These are phyloP conservation scores for Hemiscyllium ocellatum DNA, from an alignment of 2,113 vertebrate genomes.

Conservation along the genomic window DNA sequence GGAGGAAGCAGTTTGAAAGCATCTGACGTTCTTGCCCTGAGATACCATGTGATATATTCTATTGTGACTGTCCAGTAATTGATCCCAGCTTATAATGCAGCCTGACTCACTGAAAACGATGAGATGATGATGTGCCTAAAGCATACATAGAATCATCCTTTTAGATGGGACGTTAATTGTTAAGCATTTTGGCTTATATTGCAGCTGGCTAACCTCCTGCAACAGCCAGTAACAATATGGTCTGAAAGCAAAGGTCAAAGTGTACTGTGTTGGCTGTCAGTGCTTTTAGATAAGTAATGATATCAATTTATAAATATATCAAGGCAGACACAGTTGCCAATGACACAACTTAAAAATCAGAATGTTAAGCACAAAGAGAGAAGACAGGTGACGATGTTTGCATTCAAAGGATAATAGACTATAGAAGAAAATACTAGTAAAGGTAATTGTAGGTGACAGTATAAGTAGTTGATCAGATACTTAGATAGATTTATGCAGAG, in stretches of 20 bases:
- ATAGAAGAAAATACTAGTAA: not conserved
- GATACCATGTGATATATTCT: not conserved
- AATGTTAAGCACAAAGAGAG: not conserved
- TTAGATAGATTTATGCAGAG: not conserved
- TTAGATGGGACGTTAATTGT: conserved; percentile 18
- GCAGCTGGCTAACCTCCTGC: not conserved
- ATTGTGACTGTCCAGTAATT: not conserved
- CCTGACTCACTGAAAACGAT: not conserved
- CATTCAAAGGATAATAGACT: not conserved
- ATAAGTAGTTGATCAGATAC: not conserved
- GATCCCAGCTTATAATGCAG: conserved; percentile 3
- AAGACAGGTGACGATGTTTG: not conserved
- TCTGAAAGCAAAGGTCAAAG: not conserved
- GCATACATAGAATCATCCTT: not conserved
- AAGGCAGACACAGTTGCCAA: not conserved
- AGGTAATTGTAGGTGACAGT: not conserved
- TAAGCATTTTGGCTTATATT: not conserved
- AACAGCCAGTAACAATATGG: not conserved
- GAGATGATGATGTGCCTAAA: not conserved
- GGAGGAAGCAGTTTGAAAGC: conserved; percentile 34
- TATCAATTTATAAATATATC: not conserved
- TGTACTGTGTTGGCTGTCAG: not conserved
- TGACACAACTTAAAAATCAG: not conserved
- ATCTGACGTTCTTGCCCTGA: not conserved
- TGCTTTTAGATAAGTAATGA: not conserved